These are phyloP conservation scores for Cheilinus undulatus DNA, from an alignment of 2,113 vertebrate species.

Conservation along the genomic window DNA sequence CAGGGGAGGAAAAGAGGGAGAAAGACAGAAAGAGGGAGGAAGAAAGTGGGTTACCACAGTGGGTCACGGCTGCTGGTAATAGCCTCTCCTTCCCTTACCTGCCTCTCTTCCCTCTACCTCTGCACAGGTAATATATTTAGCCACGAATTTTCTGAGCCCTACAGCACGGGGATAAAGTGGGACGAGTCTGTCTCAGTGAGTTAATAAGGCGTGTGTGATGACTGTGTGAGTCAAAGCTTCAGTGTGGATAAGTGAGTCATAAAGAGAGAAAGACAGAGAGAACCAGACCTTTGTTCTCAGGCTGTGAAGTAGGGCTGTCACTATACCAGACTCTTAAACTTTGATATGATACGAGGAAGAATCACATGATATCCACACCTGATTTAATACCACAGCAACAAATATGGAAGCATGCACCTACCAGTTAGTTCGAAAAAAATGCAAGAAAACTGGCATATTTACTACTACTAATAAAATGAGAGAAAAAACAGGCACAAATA, in stretches of 20 bases:
- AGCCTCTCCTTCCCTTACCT: slow-evolving; percentile 67
- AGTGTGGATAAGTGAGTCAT: slow-evolving; percentile 46
- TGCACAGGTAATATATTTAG: slow-evolving; percentile 80
- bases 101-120: slow-evolving; percentile 36
- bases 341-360: too few species aligned
- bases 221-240: slow-evolving; percentile 49
- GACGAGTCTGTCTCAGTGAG: slow-evolving; percentile 68
- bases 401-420: too few species aligned
- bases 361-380: too few species aligned
- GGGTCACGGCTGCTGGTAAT: slow-evolving; percentile 82
- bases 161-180: slow-evolving; percentile 72
- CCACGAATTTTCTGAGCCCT: slow-evolving; percentile 70
- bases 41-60: slow-evolving; percentile 82
- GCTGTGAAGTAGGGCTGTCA: too few species aligned
- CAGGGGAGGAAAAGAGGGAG: slow-evolving; percentile 36
- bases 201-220: slow-evolving; percentile 68
- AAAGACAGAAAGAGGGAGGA: slow-evolving; percentile 33
- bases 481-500: too few species aligned
- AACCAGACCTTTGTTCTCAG: slow-evolving; percentile 60
- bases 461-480: too few species aligned
- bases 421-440: too few species aligned
- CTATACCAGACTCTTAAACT: too few species aligned
- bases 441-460: too few species aligned
- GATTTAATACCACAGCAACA: too few species aligned
- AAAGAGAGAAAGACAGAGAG: slow-evolving; percentile 42